Percentiles rank a stretch among this genome's conserved stretches.
These are phyloP conservation scores for Propsilocerus akamusi DNA, from an alignment of 1,140 invertebrate species.

Conservation along the genomic window DNA sequence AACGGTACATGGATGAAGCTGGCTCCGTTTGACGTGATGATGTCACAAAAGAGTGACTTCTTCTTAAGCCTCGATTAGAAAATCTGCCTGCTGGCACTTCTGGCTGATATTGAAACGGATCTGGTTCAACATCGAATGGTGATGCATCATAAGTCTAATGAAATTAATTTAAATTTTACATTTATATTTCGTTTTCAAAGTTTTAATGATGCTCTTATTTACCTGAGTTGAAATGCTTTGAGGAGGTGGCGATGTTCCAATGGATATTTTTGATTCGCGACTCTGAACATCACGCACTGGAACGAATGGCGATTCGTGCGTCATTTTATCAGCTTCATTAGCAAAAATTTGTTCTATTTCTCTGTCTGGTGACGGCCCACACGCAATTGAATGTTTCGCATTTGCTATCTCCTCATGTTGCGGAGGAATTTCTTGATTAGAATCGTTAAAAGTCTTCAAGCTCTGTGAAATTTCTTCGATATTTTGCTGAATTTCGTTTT, in stretches of 20 bases:
- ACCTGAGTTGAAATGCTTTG: slow-evolving; percentile 76
- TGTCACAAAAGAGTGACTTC: slow-evolving; percentile 3
- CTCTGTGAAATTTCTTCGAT: too few relatives aligned
- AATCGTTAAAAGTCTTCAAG: too few relatives aligned
- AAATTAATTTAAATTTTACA: not conserved
- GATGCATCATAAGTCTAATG: slow-evolving; percentile 23
- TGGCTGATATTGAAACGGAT: not conserved
- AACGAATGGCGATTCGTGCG: slow-evolving; percentile 18
- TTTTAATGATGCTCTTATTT: slow-evolving; percentile 15
- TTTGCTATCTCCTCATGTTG: too few relatives aligned
- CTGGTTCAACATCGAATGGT: slow-evolving; percentile 11
- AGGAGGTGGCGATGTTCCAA: slow-evolving; percentile 66
- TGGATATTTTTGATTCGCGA: slow-evolving; percentile 24
- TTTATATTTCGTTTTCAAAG: not conserved
- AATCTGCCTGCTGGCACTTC: slow-evolving; percentile 8
- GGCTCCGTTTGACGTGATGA: slow-evolving; percentile 9
- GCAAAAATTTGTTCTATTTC: slow-evolving; percentile 16
- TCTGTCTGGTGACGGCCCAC: slow-evolving; percentile 32
- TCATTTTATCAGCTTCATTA: slow-evolving; percentile 11
- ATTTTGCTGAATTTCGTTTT: too few relatives aligned
- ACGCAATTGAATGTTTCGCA: slow-evolving; percentile 33
- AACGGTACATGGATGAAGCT: slow-evolving; percentile 15
- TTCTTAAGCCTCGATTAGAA: slow-evolving; percentile 11
- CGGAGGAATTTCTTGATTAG: too few relatives aligned
- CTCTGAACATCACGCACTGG: slow-evolving; percentile 8